phyloP scores from a whole-genome alignment of 2,888 invertebrate genomes.

The Drosophila greeni region DNA sequence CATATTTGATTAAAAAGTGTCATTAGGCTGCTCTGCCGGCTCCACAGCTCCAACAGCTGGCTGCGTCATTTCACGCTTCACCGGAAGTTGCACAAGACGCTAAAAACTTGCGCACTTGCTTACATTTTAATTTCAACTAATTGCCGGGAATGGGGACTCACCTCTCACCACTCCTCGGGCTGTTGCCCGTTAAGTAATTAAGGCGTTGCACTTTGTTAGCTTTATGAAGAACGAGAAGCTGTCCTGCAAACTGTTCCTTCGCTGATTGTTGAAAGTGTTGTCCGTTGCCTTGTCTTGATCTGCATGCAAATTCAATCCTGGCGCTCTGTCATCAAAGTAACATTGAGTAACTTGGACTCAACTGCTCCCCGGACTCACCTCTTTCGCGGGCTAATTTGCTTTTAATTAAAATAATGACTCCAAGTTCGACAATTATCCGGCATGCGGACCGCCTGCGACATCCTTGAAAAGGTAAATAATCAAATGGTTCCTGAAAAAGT shows the following conservation, averaged over 20 bases:
- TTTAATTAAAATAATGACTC: constrained; percentile 74
- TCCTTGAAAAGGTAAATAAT: constrained; percentile 38
- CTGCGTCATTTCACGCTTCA: constrained; percentile 62
- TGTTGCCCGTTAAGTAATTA: constrained; percentile 68
- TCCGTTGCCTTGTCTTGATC: constrained; percentile 61
- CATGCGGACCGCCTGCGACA: constrained; percentile 43
- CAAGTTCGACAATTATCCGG: constrained; percentile 66
- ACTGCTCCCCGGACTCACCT: constrained; percentile 41
- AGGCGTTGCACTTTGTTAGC: constrained; percentile 67
- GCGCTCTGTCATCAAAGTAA: constrained; percentile 57
- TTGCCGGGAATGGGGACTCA: constrained; percentile 51
- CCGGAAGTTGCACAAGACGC: constrained; percentile 62
- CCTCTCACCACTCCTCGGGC: neutral
- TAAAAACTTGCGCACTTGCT: constrained; percentile 55
- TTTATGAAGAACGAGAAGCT: constrained; percentile 39
- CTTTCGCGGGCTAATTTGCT: constrained; percentile 66
- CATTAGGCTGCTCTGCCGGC: constrained; percentile 55
- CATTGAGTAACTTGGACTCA: constrained; percentile 39
- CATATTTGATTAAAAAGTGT: constrained; percentile 75
- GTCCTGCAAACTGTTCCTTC: constrained; percentile 23
- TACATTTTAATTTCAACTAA: constrained; percentile 73
- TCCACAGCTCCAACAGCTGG: constrained; percentile 23
- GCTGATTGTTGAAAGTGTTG: constrained; percentile 60
- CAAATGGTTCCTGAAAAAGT: constrained; percentile 41
- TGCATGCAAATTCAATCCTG: constrained; percentile 72